phyloP scores from a whole-genome alignment of 2,888 invertebrate species.

The Hetaerina titia region DNA sequence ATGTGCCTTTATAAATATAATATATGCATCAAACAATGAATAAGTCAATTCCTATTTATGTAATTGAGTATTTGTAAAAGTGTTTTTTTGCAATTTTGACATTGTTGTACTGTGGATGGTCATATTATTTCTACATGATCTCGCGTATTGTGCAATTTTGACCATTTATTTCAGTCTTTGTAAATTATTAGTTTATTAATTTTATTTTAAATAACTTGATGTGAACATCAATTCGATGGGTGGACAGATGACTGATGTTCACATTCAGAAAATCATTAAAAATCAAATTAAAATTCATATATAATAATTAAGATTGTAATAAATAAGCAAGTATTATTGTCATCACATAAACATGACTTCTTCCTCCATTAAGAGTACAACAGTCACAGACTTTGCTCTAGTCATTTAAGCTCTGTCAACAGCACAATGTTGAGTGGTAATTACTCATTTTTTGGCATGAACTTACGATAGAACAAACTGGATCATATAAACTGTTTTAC shows the following conservation, averaged over 20 bases:
- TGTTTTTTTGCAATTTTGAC: neutral
- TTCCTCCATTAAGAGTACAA: neutral
- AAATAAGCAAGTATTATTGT: neutral
- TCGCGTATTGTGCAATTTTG: neutral
- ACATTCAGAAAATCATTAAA: neutral
- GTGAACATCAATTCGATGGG: neutral
- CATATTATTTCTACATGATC: neutral
- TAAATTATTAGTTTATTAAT: neutral
- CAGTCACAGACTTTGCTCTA: neutral
- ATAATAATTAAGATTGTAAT: neutral
- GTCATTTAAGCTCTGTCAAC: neutral
- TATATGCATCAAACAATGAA: neutral
- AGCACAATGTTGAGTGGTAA: neutral
- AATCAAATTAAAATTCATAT: neutral
- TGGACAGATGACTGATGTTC: neutral
- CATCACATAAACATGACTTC: neutral
- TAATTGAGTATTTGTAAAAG: neutral
- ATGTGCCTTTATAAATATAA: neutral
- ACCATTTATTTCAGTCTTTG: neutral
- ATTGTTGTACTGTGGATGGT: neutral
- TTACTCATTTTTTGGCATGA: neutral
- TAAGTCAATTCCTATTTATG: neutral
- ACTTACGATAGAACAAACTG: neutral
- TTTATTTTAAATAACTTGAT: neutral
- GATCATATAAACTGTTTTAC: neutral